Evolutionary conservation across 1,140 invertebrate genomes (phyloP).

Genomic region (Neuroterus valhalla): DNA sequence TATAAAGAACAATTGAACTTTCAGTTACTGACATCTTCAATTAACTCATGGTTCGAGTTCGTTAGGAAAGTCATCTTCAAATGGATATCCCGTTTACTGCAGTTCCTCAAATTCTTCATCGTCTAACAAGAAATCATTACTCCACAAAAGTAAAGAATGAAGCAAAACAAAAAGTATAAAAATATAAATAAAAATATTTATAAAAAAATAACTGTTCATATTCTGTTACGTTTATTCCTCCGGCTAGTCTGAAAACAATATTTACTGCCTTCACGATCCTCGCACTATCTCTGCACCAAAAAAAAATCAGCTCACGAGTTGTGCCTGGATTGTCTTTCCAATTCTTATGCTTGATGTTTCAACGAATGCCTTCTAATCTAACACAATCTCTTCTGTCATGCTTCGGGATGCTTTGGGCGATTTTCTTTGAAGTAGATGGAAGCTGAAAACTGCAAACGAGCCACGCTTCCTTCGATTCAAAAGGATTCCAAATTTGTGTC

Average conservation of each 20-base stretch:
- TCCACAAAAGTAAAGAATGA: slow-evolving; percentile 19
- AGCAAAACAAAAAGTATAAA: slow-evolving; percentile 18
- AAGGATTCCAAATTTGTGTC: neutral
- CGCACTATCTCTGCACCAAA: neutral
- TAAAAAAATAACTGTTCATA: no score
- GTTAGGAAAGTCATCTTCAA: slow-evolving; percentile 60
- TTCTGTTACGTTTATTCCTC: neutral
- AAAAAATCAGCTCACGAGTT: neutral
- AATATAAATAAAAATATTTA: slow-evolving; percentile 9
- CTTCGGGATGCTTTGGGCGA: neutral
- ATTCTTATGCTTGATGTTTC: neutral
- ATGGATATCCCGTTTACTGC: slow-evolving; percentile 64
- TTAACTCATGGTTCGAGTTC: slow-evolving; percentile 59
- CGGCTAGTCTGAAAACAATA: neutral
- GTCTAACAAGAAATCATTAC: no score
- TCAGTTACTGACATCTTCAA: slow-evolving; percentile 63
- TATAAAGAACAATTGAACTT: slow-evolving; percentile 56
- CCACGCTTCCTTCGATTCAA: neutral
- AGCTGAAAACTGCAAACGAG: slow-evolving; percentile 6
- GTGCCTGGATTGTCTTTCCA: neutral
- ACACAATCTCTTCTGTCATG: neutral
- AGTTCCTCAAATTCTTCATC: slow-evolving; percentile 42
- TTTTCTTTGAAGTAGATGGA: neutral
- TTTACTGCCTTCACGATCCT: neutral
- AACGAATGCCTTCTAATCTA: neutral